Evolutionary conservation across 1,140 invertebrate species (phyloP).

Genomic region (Mya arenaria): DNA sequence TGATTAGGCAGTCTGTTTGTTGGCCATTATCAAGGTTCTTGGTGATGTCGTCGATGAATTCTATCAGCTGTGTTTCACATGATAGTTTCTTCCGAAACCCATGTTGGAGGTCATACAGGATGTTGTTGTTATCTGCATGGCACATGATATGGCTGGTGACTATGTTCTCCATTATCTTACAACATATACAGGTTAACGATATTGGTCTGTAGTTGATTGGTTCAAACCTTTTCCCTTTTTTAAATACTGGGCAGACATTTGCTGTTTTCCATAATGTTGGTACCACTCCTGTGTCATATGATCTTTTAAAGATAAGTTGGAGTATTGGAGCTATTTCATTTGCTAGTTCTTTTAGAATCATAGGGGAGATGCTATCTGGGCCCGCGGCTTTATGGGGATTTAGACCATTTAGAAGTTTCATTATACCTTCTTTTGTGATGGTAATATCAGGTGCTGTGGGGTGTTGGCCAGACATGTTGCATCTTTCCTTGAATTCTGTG

Average conservation of each 20-base stretch:
- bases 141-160: background rate
- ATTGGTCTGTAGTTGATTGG: conserved; percentile 46
- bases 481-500: too few relatives aligned
- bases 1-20: background rate
- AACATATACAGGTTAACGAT: background rate
- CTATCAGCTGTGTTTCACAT: conserved; percentile 6
- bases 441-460: conserved; percentile 1
- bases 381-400: conserved; percentile 50
- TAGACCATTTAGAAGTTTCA: conserved; percentile 29
- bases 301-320: conserved; percentile 7
- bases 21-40: background rate
- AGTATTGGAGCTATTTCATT: conserved; percentile 28
- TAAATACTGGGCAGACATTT: conserved; percentile 32
- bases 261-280: background rate
- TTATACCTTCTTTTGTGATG: conserved; percentile 21
- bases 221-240: conserved; percentile 37
- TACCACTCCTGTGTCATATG: conserved; percentile 21
- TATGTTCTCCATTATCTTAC: conserved; percentile 16
- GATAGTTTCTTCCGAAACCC: background rate
- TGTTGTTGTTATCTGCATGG: background rate
- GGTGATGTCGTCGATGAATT: background rate
- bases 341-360: conserved; percentile 32
- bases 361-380: conserved; percentile 40
- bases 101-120: background rate
- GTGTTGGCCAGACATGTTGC: too few relatives aligned